Evolutionary conservation across 2,113 vertebrate genomes (phyloP).

Genomic region (Rhipidura dahli): DNA sequence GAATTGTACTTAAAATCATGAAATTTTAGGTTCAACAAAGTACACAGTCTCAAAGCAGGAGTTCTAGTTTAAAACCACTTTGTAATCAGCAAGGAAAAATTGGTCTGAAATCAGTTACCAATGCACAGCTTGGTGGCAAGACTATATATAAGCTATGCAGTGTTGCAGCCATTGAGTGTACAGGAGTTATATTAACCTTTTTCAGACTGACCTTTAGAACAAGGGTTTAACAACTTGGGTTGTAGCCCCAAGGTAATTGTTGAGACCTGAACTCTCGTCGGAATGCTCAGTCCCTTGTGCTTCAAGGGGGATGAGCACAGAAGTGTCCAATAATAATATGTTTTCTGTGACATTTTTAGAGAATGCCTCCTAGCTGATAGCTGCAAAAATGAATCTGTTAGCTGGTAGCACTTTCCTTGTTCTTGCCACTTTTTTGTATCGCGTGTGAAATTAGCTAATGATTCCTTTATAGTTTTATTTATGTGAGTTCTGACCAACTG

Average conservation of each 20-base stretch:
- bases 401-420: not conserved
- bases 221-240: not conserved
- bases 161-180: not conserved
- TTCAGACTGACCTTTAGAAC: not conserved
- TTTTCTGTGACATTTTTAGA: not conserved
- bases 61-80: not conserved
- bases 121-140: not conserved
- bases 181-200: not conserved
- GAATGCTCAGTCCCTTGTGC: not conserved
- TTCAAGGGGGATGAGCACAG: not conserved
- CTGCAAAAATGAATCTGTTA: not conserved
- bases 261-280: not conserved
- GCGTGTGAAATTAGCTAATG: not conserved
- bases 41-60: not conserved
- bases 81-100: not conserved
- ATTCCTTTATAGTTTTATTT: not conserved
- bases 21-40: not conserved
- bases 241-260: not conserved
- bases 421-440: not conserved
- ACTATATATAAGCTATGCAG: not conserved
- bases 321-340: not conserved
- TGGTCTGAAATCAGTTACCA: not conserved
- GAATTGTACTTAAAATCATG: not conserved
- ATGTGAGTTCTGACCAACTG: rapidly evolving
- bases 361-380: not conserved